Base-by-base conservation (phyloP, 2,888 invertebrate species). In the Scrobipalpa costella region DNA sequence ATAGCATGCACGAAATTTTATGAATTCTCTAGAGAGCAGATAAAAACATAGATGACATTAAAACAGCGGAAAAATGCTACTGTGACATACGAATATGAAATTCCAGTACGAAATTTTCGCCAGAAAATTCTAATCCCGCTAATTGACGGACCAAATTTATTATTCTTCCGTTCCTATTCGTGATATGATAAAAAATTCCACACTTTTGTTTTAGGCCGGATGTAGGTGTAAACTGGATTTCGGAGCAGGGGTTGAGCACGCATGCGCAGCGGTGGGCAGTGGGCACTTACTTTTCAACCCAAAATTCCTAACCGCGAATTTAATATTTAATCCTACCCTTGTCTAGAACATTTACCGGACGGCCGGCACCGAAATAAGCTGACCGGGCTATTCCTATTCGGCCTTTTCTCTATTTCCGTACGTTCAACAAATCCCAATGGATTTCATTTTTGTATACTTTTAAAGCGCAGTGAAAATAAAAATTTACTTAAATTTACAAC, bases 241-340 rank as follows among this genome's bases (percentile, higher is more conserved):
- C 73, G 73, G 75, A 79, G 79, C 71, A 70, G 73, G 80, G 79
- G 67, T 79, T 78, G 74, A 76, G 75, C 74, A 81, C 83, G 83
- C 82, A 84, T 83, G 81, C 83, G 78, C 78, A 74, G 78, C 74
- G 68, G 15, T 55, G 55, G 55, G 27, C 27, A 55, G 33, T 55
- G 55, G 55, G 55, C 79, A 76, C 80, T 83, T 84, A 83, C 85
- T 88, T 89, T 90, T 84, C 87, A 85, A 81, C 85, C 85, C 85
- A 72, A 89, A 90, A 90, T 89, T 89, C 86, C 88, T 86, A 85
- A 88, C 85, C 87, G 83, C 86, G 83, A 87, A 85, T 90, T 90
- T 90, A 90, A 91, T 91, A 90, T 91, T 91, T 90, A 90, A 91
- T 88, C 83, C 80, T 84, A 88, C 89, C 89, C 90, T 88, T 88